Evolutionary conservation across 2,797 vertebrate species (phyloP).

Genomic region (Parauchenoglanis ngamensis): DNA sequence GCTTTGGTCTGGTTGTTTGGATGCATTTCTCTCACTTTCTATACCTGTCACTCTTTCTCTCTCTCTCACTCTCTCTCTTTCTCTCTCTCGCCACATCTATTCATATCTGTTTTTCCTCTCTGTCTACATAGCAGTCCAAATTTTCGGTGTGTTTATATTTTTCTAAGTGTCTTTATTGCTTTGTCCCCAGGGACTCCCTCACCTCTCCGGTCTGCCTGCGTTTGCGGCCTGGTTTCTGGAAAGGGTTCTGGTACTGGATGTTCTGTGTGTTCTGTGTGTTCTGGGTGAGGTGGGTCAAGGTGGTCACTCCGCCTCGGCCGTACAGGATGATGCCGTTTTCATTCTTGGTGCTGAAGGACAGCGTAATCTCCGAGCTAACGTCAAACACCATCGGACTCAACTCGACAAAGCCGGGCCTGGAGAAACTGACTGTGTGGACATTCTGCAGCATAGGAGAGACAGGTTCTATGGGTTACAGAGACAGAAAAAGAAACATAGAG

Average conservation of each 20-base stretch:
- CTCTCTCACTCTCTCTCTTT: not conserved
- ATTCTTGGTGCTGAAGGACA: conserved; percentile 93
- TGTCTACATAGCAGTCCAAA: not conserved
- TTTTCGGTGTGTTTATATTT: not conserved
- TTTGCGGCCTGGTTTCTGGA: conserved; percentile 76
- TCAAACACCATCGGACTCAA: conserved; percentile 79
- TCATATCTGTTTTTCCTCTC: not conserved
- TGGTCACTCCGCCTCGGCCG: conserved; percentile 72
- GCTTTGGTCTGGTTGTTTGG: not conserved
- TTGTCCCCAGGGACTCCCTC: conserved; percentile 26
- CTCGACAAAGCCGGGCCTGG: conserved; percentile 88
- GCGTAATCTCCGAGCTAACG: conserved; percentile 86
- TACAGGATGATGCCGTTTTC: conserved; percentile 90
- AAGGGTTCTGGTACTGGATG: conserved; percentile 34
- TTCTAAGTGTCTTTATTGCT: not conserved
- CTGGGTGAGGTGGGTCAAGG: conserved; percentile 19
- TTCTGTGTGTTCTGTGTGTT: conserved; percentile 15
- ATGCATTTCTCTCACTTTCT: not conserved
- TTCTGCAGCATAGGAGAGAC: conserved; percentile 73
- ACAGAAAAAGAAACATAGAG: not conserved
- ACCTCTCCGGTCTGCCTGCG: conserved; percentile 86
- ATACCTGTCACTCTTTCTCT: not conserved
- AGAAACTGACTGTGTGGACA: conserved; percentile 89
- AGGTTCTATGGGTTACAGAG: not conserved
- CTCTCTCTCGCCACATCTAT: not conserved